Percentiles rank a stretch among this genome's conserved stretches.
Evolutionary conservation across 2,113 vertebrate species (phyloP).

Genomic region (Sapajus apella): DNA sequence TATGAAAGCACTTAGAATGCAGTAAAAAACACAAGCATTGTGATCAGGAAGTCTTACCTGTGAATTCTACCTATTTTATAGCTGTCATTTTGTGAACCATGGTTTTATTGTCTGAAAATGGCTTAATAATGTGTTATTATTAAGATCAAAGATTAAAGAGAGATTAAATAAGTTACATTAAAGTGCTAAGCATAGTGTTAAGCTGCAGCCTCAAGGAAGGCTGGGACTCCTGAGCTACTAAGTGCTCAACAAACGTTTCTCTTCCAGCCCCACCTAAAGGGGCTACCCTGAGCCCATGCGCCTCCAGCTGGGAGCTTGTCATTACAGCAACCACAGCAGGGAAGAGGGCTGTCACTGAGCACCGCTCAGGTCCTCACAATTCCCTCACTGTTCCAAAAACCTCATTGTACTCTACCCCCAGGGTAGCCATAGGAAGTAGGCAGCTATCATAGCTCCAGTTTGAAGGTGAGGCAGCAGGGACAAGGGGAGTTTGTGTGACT

Average conservation of each 20-base stretch:
- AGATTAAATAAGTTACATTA: not conserved
- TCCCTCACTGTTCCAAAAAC: not conserved
- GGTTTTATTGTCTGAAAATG: not conserved
- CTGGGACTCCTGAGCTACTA: not conserved
- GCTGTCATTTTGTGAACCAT: not conserved
- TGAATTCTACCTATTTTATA: not conserved
- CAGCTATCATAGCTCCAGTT: no score
- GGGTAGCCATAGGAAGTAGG: no score
- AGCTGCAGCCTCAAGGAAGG: no score
- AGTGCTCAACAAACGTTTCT: not conserved
- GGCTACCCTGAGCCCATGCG: no score
- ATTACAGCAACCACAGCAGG: not conserved
- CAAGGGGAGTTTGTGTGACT: not conserved
- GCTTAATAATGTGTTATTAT: not conserved
- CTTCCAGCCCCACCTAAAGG: not conserved
- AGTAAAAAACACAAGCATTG: not conserved
- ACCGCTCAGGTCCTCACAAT: fast-evolving
- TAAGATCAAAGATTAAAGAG: no score
- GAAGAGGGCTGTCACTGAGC: not conserved
- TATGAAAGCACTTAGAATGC: not conserved
- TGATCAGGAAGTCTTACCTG: not conserved
- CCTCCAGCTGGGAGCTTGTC: not conserved
- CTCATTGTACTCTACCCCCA: not conserved
- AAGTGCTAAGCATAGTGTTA: not conserved
- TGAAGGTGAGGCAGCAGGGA: not conserved